phyloP scores from a whole-genome alignment of 2,113 vertebrate species.

The Electrona antarctica region DNA sequence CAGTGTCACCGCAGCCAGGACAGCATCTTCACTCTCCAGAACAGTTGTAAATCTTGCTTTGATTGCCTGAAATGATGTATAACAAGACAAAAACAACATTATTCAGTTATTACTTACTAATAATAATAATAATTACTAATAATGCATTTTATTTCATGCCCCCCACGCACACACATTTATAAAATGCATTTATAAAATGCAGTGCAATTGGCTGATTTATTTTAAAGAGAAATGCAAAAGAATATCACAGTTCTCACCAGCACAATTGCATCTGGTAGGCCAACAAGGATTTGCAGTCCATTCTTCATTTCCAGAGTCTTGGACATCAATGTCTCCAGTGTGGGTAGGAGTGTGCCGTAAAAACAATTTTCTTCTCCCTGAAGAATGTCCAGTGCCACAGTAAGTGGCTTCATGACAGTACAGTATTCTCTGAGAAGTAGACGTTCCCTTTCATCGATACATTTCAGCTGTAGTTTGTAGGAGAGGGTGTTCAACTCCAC shows the following conservation, averaged over 20 bases:
- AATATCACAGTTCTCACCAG: slow-evolving; percentile 14
- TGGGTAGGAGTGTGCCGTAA: slow-evolving; percentile 27
- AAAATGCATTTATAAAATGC: no score
- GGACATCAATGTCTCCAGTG: slow-evolving; percentile 23
- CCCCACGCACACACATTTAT: no score
- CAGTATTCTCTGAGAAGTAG: slow-evolving; percentile 29
- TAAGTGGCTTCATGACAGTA: slow-evolving; percentile 34
- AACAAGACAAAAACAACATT: no score
- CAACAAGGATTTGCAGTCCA: no score
- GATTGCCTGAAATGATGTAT: no score
- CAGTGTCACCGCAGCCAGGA: no score
- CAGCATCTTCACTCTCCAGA: no score
- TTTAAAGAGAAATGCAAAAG: not conserved
- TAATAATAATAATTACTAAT: no score
- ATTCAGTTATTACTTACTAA: no score
- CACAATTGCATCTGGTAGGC: slow-evolving; percentile 29
- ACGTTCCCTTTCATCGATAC: slow-evolving; percentile 15
- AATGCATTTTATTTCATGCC: no score
- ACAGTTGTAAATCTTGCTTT: no score
- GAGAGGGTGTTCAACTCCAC: slow-evolving; percentile 19
- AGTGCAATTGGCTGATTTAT: no score
- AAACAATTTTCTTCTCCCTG: slow-evolving; percentile 24
- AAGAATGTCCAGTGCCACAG: slow-evolving; percentile 29
- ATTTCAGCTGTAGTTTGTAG: slow-evolving; percentile 9
- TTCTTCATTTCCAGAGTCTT: slow-evolving; percentile 20